A percentile compares a stretch with the other conserved stretches of the same genome.
These are phyloP conservation scores for Sepioteuthis lessoniana DNA, from an alignment of 2,888 invertebrate species.

Conservation along the genomic window DNA sequence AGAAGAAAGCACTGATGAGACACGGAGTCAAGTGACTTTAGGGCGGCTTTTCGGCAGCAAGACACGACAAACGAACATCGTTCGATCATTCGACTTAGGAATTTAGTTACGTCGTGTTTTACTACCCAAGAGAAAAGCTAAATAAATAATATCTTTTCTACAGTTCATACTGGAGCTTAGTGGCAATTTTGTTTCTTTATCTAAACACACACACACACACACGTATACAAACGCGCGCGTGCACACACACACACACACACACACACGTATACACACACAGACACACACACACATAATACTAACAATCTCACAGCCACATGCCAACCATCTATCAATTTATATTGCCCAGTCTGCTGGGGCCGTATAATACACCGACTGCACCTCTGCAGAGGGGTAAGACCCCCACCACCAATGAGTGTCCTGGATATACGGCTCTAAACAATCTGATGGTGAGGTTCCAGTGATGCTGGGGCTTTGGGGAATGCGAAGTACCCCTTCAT, in stretches of 20 bases:
- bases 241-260: not conserved
- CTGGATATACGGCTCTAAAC: too few relatives aligned
- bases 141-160: not conserved
- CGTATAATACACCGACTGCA: too few relatives aligned
- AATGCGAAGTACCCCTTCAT: too few relatives aligned
- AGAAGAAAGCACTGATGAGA: not conserved
- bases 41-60: not conserved
- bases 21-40: not conserved
- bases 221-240: not conserved
- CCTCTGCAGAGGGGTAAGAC: too few relatives aligned
- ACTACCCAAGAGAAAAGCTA: not conserved
- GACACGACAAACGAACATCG: too few relatives aligned
- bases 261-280: not conserved
- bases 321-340: too few relatives aligned
- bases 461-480: too few relatives aligned
- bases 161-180: not conserved
- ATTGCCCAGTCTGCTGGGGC: too few relatives aligned
- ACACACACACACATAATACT: not conserved
- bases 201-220: not conserved
- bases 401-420: too few relatives aligned
- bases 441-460: too few relatives aligned
- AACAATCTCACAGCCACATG: too few relatives aligned
- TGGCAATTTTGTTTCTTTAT: too few relatives aligned
- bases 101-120: not conserved
- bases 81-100: not conserved